These are phyloP conservation scores for Lapara coniferarum DNA, from an alignment of 2,888 invertebrate genomes.

Conservation along the genomic window DNA sequence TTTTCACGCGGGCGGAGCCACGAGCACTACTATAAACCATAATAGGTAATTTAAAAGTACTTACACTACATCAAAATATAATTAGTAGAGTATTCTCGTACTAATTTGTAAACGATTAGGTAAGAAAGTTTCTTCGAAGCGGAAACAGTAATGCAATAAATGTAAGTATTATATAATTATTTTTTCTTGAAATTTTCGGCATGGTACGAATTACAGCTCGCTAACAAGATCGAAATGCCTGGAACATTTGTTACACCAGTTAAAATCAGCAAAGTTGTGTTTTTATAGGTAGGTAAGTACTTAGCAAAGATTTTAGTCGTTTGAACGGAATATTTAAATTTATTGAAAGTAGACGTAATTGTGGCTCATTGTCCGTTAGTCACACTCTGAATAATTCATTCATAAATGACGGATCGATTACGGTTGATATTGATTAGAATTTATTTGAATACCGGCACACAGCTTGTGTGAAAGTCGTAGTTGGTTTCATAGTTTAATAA, in stretches of 20 bases:
- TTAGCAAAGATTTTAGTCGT: not conserved
- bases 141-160: too few species aligned
- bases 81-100: too few species aligned
- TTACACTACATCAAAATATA: too few species aligned
- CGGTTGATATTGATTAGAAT: conserved; percentile 37
- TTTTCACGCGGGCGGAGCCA: too few species aligned
- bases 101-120: too few species aligned
- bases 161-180: not conserved
- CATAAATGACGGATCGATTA: conserved; percentile 44
- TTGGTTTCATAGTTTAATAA: too few species aligned
- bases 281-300: not conserved
- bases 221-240: not conserved
- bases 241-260: not conserved
- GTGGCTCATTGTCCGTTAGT: conserved; percentile 26
- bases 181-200: not conserved
- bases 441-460: not conserved
- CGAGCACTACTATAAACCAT: too few species aligned
- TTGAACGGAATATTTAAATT: not conserved
- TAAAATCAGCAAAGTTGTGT: not conserved
- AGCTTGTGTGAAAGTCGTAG: not conserved
- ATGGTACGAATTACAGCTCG: not conserved
- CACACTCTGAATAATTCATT: conserved; percentile 46
- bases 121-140: too few species aligned
- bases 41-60: too few species aligned
- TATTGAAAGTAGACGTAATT: not conserved